Evolutionary conservation across 2,113 vertebrate species (phyloP).

Genomic region (Glareola pratincola): DNA sequence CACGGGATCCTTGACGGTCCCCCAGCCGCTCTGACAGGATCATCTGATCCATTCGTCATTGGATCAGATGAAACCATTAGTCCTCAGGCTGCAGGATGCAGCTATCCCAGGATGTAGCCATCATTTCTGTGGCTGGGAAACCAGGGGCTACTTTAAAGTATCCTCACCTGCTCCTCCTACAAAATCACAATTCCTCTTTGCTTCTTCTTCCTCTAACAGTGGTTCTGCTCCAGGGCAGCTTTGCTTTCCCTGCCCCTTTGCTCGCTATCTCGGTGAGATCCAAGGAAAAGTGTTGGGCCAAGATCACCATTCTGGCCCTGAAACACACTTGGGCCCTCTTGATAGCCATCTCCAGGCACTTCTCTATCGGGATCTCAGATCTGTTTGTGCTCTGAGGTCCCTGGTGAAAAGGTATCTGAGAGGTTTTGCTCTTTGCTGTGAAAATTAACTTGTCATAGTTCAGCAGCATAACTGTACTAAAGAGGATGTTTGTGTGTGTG

Average conservation of each 20-base stretch:
- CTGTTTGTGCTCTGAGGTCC: neutral
- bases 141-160: neutral
- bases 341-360: neutral
- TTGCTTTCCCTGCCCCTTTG: neutral
- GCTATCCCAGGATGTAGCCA: neutral
- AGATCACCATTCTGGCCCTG: neutral
- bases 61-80: neutral
- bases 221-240: neutral
- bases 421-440: neutral
- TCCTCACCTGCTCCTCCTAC: neutral
- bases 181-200: neutral
- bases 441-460: neutral
- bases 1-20: fast-evolving
- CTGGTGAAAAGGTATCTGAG: neutral
- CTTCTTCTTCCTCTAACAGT: neutral
- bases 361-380: too few species aligned
- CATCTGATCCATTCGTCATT: too few species aligned
- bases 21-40: neutral
- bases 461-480: fast-evolving
- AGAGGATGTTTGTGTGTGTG: neutral
- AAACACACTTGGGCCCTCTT: neutral
- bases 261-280: fast-evolving
- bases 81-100: neutral
- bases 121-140: neutral
- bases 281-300: neutral